These are phyloP conservation scores for Frankliniella fusca DNA, from an alignment of 2,888 invertebrate genomes.

Conservation along the genomic window DNA sequence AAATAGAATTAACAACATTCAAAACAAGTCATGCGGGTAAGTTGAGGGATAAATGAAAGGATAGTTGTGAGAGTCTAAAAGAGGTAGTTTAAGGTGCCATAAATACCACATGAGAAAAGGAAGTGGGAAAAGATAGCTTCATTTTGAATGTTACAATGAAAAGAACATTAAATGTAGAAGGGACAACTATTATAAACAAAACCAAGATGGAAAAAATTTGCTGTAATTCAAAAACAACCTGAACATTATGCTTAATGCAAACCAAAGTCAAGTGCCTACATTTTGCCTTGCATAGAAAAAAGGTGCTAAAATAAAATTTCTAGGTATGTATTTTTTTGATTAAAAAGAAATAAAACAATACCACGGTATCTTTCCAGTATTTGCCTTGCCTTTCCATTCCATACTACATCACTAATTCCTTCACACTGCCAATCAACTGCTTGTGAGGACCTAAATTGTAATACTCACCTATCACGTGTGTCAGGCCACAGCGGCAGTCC, in stretches of 20 bases:
- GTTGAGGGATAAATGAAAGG: background rate
- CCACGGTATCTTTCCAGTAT: background rate
- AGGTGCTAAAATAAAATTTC: background rate
- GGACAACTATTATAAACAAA: no score
- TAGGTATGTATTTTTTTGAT: background rate
- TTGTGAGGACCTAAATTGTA: background rate
- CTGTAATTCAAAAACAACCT: background rate
- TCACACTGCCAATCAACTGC: background rate
- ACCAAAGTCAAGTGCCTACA: background rate
- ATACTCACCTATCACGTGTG: conserved; percentile 40
- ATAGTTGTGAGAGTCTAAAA: background rate
- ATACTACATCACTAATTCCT: background rate
- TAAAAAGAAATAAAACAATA: background rate
- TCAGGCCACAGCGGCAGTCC: conserved; percentile 41
- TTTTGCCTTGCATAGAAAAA: background rate
- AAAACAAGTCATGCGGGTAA: background rate
- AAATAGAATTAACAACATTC: background rate
- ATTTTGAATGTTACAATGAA: background rate
- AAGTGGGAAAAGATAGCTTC: background rate
- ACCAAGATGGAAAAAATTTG: no score
- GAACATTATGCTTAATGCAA: background rate
- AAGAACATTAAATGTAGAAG: no score
- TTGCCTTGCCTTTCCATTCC: conserved; percentile 22
- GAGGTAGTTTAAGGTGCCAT: no score
- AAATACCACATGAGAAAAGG: no score